A percentile compares a stretch with the other conserved stretches of the same genome.
These are phyloP conservation scores for Ahaetulla prasina DNA, from an alignment of 2,113 vertebrate genomes.

Conservation along the genomic window DNA sequence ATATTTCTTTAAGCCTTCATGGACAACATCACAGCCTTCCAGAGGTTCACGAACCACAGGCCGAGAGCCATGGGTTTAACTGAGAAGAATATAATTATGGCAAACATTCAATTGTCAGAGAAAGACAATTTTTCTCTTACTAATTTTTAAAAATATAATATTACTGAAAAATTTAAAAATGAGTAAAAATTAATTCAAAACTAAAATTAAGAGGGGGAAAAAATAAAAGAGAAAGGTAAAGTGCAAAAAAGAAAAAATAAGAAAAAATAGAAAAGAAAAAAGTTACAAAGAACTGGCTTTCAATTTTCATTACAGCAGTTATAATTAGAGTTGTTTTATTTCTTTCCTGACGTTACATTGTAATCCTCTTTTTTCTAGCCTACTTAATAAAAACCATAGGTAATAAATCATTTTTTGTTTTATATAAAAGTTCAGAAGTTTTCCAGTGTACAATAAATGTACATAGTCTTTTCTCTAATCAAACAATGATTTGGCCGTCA, in stretches of 20 bases:
- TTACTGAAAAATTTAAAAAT: neutral
- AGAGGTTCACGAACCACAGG: too few relatives aligned
- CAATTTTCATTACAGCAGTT: neutral
- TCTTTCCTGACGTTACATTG: neutral
- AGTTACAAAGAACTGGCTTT: neutral
- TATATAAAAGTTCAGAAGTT: neutral
- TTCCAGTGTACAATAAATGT: neutral
- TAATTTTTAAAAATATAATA: neutral
- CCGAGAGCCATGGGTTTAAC: too few relatives aligned
- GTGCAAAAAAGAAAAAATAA: neutral
- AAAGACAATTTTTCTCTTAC: neutral
- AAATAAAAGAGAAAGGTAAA: neutral
- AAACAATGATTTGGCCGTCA: too few relatives aligned
- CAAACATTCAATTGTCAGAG: neutral
- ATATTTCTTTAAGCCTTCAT: neutral
- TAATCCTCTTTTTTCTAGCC: neutral
- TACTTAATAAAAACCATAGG: neutral
- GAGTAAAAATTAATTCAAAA: neutral
- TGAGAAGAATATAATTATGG: neutral
- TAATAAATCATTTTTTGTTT: neutral
- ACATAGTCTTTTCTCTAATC: too few relatives aligned
- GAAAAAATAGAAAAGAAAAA: neutral
- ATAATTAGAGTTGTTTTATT: neutral
- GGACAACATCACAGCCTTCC: too few relatives aligned
- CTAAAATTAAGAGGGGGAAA: neutral